Conservation (phyloP, 2,797 vertebrate genomes). For the Neostethus bicornis region DNA sequence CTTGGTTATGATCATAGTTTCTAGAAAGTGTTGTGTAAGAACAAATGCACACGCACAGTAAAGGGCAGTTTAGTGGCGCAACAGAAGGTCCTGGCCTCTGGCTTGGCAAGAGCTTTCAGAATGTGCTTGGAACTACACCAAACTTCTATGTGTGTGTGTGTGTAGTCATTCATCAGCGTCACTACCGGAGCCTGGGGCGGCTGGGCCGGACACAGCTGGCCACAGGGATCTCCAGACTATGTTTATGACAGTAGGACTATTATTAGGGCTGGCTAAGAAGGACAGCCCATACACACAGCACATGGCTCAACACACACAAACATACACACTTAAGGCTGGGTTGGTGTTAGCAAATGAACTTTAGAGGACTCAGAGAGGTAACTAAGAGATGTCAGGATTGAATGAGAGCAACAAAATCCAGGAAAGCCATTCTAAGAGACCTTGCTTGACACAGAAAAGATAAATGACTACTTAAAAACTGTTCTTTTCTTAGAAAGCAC, state of each 20-base stretch:
- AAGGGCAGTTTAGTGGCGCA: constrained; percentile 44
- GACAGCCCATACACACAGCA: constrained; percentile 54
- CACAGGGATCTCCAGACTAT: constrained; percentile 76
- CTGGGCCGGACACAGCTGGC: constrained; percentile 75
- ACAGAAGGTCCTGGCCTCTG: constrained; percentile 64
- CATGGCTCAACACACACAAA: constrained; percentile 27
- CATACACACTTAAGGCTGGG: constrained; percentile 39
- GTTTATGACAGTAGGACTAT: constrained; percentile 78
- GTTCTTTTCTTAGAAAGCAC: constrained; percentile 46
- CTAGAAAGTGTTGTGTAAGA: constrained; percentile 7
- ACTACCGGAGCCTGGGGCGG: constrained; percentile 74
- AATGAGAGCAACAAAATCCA: constrained; percentile 22
- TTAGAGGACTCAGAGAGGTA: constrained; percentile 55
- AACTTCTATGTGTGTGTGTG: constrained; percentile 41
- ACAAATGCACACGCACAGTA: constrained; percentile 10
- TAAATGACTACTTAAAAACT: constrained; percentile 30
- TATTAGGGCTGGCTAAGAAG: constrained; percentile 73
- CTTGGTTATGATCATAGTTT: constrained; percentile 9
- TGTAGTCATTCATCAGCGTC: constrained; percentile 70
- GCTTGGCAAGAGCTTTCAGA: constrained; percentile 65
- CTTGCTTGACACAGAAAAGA: constrained; percentile 31
- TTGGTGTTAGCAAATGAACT: constrained; percentile 65
- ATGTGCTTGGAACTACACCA: constrained; percentile 63
- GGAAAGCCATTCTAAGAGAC: constrained; percentile 6
- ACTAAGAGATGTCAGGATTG: constrained; percentile 31